phyloP scores from a whole-genome alignment of 92 coral and sea anemone species.

The Phenganax stokvisi region DNA sequence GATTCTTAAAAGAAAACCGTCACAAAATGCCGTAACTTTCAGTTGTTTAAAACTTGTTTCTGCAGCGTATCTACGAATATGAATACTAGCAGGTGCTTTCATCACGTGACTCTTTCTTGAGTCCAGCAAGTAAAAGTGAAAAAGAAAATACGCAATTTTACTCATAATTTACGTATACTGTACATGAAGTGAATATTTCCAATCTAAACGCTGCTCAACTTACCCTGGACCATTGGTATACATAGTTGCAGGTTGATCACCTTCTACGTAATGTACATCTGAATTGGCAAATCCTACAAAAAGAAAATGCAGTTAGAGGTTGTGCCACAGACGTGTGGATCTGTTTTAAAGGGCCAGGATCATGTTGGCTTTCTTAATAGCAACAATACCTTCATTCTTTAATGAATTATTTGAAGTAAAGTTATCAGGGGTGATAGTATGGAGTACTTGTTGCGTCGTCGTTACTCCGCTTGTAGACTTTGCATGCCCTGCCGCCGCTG shows the following conservation, averaged over 20 bases:
- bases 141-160: constrained; percentile 3
- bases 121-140: neutral
- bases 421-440: constrained; percentile 43
- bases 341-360: neutral
- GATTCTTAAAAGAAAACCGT: neutral
- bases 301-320: neutral
- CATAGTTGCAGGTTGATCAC: constrained; percentile 69
- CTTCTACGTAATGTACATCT: constrained; percentile 92
- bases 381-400: constrained; percentile 43
- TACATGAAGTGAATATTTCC: neutral
- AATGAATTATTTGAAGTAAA: constrained; percentile 36
- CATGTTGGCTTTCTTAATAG: neutral
- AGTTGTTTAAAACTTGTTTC: too few relatives aligned
- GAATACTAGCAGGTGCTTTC: constrained; percentile 35
- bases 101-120: constrained; percentile 19
- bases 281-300: constrained; percentile 76
- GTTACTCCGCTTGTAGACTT: constrained; percentile 37
- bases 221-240: constrained; percentile 87
- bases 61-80: neutral
- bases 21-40: too few relatives aligned
- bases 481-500: constrained; percentile 38
- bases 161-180: constrained; percentile 16
- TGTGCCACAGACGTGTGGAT: neutral
- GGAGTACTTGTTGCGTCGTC: constrained; percentile 33
- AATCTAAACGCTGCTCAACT: constrained; percentile 41